Base-by-base conservation (phyloP, 2,797 vertebrate species). In the Notoglanidium macrostoma region DNA sequence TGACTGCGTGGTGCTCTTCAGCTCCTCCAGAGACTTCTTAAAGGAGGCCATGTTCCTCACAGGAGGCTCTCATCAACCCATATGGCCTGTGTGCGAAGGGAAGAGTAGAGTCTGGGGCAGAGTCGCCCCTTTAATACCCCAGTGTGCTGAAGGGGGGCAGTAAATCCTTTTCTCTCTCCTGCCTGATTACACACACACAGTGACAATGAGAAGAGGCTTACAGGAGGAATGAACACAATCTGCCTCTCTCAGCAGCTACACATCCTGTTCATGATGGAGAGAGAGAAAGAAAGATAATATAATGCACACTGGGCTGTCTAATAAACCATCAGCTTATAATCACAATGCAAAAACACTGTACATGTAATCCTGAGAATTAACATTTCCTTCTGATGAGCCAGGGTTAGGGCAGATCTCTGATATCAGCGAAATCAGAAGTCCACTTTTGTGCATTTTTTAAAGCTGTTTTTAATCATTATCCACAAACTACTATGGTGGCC, bases 1-100 rank as follows among this genome's bases (percentile, higher is more conserved):
- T 0, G 95, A 93, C 61, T 95, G 92, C 32, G 93, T 94, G 1
- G 91, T 88, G 91, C 89, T 90, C 90, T 95, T 96, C 86, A 95
- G 94, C 87, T 91, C 92, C 87, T 95, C 95, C 67, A 96, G 92
- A 85, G 96, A 95, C 91, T 95, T 96, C 93, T 95, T 97, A 89
- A 96, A 90, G 35, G 96, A 95, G 90, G 94, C 94, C 96, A 97
- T 97, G 92, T 90, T 89, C 91, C 85, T 88, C 29, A 70, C 44
- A 54, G 88, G 72, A 73, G 68, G 49, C 49, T 85, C 74, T 67
- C 76, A 68, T n/a, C 26, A 17, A 87, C 83, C 80, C 86, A 85
- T 85, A 63, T 90, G 88, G 90, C 63, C 86, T 54, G 55, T 92
- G 86, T 94, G 92, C 88, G 49, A 83, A 5, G 61, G 86, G 14